Base-by-base conservation (phyloP, 2,888 invertebrate genomes). In the Brachyptera risi region DNA sequence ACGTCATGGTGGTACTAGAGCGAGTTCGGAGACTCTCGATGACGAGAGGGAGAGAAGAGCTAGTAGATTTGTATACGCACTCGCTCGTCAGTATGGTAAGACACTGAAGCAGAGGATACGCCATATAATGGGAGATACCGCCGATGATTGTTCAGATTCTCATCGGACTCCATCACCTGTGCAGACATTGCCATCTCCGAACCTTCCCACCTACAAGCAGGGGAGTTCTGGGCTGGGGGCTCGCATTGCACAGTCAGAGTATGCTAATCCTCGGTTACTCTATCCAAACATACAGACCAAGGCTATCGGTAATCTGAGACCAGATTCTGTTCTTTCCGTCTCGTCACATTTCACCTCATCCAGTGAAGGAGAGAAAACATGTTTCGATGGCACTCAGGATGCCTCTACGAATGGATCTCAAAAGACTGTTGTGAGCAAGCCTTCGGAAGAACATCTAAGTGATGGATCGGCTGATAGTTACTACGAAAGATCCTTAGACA, bases 181-280 rank as follows among this genome's bases (percentile, higher is more conserved):
- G 1, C 60, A 65, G 1, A 67, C 69, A 27, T 63, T 69, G 54
- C 66, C 69, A n/a, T 66, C 72, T 3, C 13, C 72, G 74, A 80
- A 80, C 70, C 69, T 80, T 23, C 80, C 82, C 15, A 78, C 84
- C 63, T 87, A 88, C 70, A 87, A 87, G 71, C 90, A 88, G 74
- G 90, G 91, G 11, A 91, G 92, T 67, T 87, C 89, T 66, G 83
- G 86, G 63, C 82, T 92, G 67, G 93, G 93, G 0, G 93, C 92
- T 40, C 84, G 93, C 65, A 91, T 95, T 72, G 94, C 94, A 1
- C 72, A 74, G 56, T 86, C 90, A 0, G 92, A 93, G 71, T 93
- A 93, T 69, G 90, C 87, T 0, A 90, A 92, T 72, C 92, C 92
- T 0, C 83, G 85, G 56, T 84, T 87, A 17, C 76, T 91, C 19